These are phyloP conservation scores for Coelopa frigida DNA, from an alignment of 1,140 invertebrate species.

Conservation along the genomic window DNA sequence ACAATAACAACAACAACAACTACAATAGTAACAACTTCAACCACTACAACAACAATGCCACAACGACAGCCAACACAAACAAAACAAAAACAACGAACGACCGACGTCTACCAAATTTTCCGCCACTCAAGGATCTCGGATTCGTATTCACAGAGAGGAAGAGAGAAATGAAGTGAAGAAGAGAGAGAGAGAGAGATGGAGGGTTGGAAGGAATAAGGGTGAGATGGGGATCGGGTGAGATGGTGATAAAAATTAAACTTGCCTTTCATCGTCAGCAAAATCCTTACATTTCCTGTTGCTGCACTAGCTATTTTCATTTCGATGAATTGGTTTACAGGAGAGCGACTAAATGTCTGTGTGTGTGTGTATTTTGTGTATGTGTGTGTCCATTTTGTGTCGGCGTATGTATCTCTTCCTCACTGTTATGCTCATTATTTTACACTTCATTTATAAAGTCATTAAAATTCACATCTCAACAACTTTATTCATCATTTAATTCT, in stretches of 20 bases:
- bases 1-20: too few species aligned
- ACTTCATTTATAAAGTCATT: slow-evolving; percentile 37
- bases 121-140: too few species aligned
- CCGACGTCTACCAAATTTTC: too few species aligned
- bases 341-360: background rate
- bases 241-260: background rate
- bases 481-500: slow-evolving; percentile 11
- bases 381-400: slow-evolving; percentile 1
- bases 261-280: too few species aligned
- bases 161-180: too few species aligned
- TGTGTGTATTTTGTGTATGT: background rate
- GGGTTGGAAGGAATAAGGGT: background rate
- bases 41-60: too few species aligned
- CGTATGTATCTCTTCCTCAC: slow-evolving; percentile 4
- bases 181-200: background rate
- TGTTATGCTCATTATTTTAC: slow-evolving; percentile 19
- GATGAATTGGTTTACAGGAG: too few species aligned
- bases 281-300: too few species aligned
- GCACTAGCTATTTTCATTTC: too few species aligned
- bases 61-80: too few species aligned
- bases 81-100: too few species aligned
- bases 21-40: too few species aligned
- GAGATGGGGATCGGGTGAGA: background rate
- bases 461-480: slow-evolving; percentile 19
- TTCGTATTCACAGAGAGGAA: background rate